Evolutionary conservation across 2,888 invertebrate genomes (phyloP).

Genomic region (Hedychridium roseum): DNA sequence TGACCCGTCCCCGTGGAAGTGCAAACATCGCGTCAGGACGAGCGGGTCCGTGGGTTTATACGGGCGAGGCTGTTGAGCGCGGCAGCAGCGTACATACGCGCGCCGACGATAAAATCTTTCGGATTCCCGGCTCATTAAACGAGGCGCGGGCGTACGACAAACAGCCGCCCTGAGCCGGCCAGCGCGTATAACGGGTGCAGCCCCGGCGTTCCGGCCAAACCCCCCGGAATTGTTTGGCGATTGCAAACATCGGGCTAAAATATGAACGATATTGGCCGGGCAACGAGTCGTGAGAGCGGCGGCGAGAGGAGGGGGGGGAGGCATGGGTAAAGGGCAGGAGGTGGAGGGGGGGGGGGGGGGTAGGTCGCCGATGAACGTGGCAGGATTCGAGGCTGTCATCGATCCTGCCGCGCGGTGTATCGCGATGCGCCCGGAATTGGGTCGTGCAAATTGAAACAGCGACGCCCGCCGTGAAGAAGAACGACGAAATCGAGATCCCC

Average conservation of each 20-base stretch:
- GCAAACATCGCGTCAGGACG: too few species aligned
- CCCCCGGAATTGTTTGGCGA: conserved; percentile 37
- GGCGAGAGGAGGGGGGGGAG: not conserved
- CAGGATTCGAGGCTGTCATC: too few species aligned
- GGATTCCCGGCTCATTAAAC: conserved; percentile 43
- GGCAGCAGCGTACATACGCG: too few species aligned
- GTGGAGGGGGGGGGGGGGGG: not conserved
- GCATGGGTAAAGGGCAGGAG: not conserved
- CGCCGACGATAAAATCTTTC: conserved; percentile 39
- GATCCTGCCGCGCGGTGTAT: too few species aligned
- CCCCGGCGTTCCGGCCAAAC: conserved; percentile 31
- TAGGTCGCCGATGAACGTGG: too few species aligned
- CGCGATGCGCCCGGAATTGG: too few species aligned
- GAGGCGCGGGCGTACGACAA: conserved; percentile 32
- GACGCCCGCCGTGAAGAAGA: conserved; percentile 16
- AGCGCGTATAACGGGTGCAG: too few species aligned
- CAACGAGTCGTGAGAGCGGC: conserved; percentile 1
- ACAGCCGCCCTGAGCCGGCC: too few species aligned
- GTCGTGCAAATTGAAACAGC: conserved; percentile 18
- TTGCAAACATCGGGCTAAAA: conserved; percentile 40
- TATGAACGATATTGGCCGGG: conserved; percentile 35
- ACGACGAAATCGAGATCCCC: not conserved
- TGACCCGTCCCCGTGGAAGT: too few species aligned
- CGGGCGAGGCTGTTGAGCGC: conserved; percentile 1
- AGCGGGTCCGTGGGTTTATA: conserved; percentile 1